Base-by-base conservation (phyloP, 2,888 invertebrate genomes). In the Pristionchus exspectatus region DNA sequence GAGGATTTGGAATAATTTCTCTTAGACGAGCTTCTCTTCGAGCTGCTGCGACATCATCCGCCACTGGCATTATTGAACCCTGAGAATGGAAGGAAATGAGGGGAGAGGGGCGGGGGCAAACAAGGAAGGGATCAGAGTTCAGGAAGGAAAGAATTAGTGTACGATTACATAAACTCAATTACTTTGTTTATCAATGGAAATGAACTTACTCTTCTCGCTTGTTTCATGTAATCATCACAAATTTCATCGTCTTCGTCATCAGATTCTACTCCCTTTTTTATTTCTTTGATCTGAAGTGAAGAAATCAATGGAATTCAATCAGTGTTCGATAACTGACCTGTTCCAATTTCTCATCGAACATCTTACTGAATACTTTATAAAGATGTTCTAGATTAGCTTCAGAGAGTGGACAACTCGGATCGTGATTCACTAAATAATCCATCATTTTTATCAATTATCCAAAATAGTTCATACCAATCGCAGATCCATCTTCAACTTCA, bases 331-430 rank as follows among this genome's bases (percentile, higher is more conserved):
- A 72, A 30, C 30, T 74, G 18, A 87, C 87, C 87, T 87, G 50
- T 16, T 87, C 87, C 18, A 87, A 30, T 56, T 69, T 87, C 69
- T 87, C 50, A 69, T 87, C 87, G 50, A 87, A 69, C 87, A 87
- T 87, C 50, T 59, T 38, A 50, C 69, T 87, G 87, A 87, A 87
- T 27, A 87, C 27, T n/a, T n/a, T 44, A 50, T 87, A 87, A n/a
- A 87, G 44, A 27, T 44, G 27, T 18, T 87, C 87, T 9, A 87
- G 27, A 33, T 87, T 87, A 0, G 66, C 50, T 27, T 87, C 44
- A n/a, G 44, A 50, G 18, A 87, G 66, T 18, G 87, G 56, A 50
- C 87, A 87, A 63, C 24, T 2, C 12, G 56, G 33, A 33, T 59
- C n/a, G 63, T 85, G 85, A 50, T 38, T 38, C 4, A 54, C 83